Base-by-base conservation (phyloP, 2,888 invertebrate genomes). In the Zaprionus lineosus region DNA sequence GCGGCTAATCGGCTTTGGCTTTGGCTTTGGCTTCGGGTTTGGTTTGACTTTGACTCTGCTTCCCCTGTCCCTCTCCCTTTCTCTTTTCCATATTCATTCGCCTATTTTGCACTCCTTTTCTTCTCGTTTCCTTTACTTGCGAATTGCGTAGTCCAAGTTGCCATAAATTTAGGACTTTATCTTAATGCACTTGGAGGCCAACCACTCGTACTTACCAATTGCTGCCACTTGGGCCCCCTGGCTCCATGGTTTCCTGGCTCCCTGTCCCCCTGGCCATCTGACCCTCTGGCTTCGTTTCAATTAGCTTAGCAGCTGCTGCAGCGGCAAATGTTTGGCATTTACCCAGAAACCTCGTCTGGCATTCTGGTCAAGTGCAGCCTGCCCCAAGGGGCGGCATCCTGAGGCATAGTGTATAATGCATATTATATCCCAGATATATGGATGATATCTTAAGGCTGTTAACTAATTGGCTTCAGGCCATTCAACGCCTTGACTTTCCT, bases 1-100 rank as follows among this genome's bases (percentile, higher is more conserved):
- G 66, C 66, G 58, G 62, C 72, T 77, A 77, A 77, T 77, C 84
- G 78, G 75, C 77, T 84, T 76, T 76, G 69, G 34, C 46, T 58
- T 21, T 51, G 29, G n/a, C 39, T 16, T 16, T 11, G 47, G 75
- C 77, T 84, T 76, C 68, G 69, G 37, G 41, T 58, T 19, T 50
- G 33, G 11, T 26, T 44, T 12, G 15, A 19, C 14, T 21, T 29
- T 47, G 43, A 8, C 18, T 52, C 28, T 16, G 44, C 36, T 50
- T 50, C 43, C 26, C 36, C 24, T 44, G 46, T 33, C 29, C 21
- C 14, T 24, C 16, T 0, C 9, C 8, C 11, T 41, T 28, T 40
- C 24, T 12, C n/a, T 14, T n/a, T n/a, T 8, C 3, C 16, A 19
- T n/a, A 8, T 7, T 5, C 14, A 14, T 15, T 12, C 33, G 2